These are phyloP conservation scores for Psittacula echo DNA, from an alignment of 2,797 vertebrate species.

Conservation along the genomic window DNA sequence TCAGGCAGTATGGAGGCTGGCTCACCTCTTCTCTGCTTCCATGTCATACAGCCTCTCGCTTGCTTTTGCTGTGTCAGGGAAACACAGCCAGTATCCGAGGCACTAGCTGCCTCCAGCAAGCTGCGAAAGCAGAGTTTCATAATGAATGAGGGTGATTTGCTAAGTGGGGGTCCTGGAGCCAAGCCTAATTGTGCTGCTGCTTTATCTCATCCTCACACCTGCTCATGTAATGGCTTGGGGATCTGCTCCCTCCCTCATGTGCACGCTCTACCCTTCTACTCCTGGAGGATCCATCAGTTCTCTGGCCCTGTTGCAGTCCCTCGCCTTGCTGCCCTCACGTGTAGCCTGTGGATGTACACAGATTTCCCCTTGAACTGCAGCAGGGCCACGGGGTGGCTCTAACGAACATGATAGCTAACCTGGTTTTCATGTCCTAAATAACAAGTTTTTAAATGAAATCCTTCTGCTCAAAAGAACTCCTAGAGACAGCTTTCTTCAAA, in stretches of 20 bases:
- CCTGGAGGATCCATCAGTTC: constrained; percentile 1
- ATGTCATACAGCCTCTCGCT: neutral
- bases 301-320: neutral
- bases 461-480: neutral
- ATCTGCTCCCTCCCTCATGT: neutral
- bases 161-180: constrained; percentile 35
- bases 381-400: neutral
- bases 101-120: neutral
- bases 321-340: neutral
- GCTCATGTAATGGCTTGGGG: neutral
- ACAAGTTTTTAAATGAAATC: neutral
- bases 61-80: neutral
- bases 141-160: constrained; percentile 49
- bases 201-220: constrained; percentile 65
- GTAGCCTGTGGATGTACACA: neutral
- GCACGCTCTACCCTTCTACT: neutral
- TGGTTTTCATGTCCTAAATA: neutral
- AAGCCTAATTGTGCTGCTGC: neutral
- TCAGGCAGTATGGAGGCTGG: neutral
- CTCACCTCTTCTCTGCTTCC: neutral
- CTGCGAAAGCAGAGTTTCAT: constrained; percentile 19
- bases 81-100: neutral
- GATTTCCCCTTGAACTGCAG: neutral
- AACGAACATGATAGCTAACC: fast-evolving
- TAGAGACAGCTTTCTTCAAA: neutral